Conservation (phyloP, 64 coral and sea anemone genomes). For the Cladopsammia gracilis region DNA sequence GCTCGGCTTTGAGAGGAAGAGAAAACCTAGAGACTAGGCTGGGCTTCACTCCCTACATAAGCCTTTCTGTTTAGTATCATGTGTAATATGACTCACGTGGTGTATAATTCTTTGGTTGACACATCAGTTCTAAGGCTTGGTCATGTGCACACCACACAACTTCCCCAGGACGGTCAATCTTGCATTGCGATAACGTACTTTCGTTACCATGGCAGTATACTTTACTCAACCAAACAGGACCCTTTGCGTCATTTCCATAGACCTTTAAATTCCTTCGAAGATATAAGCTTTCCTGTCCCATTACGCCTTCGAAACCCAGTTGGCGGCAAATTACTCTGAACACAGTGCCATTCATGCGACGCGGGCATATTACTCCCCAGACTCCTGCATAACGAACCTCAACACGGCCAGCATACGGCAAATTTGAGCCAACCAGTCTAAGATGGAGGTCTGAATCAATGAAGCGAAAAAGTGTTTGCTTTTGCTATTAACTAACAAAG, state of each 20-base stretch:
- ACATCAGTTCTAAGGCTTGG: slow-evolving; percentile 8
- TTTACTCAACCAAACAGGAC: slow-evolving; percentile 28
- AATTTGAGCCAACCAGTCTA: slow-evolving; percentile 23
- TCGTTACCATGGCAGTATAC: slow-evolving; percentile 38
- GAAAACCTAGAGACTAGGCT: too few species aligned
- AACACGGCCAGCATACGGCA: slow-evolving; percentile 26
- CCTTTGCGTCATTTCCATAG: background rate
- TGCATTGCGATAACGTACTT: slow-evolving; percentile 3
- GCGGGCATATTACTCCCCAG: slow-evolving; percentile 40
- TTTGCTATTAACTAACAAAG: too few species aligned
- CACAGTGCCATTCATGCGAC: slow-evolving; percentile 1
- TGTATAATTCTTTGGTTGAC: slow-evolving; percentile 21
- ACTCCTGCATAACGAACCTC: slow-evolving; percentile 42
- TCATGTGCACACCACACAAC: background rate
- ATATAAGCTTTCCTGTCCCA: slow-evolving; percentile 20
- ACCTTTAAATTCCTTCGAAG: background rate
- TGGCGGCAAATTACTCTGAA: slow-evolving; percentile 43
- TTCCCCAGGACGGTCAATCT: slow-evolving; percentile 4
- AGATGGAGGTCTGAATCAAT: background rate
- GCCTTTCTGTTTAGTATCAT: background rate
- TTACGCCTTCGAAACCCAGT: background rate
- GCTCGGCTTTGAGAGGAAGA: too few species aligned
- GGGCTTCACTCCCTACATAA: too few species aligned
- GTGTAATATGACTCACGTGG: background rate
- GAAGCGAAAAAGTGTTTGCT: too few species aligned